These are phyloP conservation scores for Tortrix viridana DNA, from an alignment of 2,888 invertebrate genomes.

Conservation along the genomic window DNA sequence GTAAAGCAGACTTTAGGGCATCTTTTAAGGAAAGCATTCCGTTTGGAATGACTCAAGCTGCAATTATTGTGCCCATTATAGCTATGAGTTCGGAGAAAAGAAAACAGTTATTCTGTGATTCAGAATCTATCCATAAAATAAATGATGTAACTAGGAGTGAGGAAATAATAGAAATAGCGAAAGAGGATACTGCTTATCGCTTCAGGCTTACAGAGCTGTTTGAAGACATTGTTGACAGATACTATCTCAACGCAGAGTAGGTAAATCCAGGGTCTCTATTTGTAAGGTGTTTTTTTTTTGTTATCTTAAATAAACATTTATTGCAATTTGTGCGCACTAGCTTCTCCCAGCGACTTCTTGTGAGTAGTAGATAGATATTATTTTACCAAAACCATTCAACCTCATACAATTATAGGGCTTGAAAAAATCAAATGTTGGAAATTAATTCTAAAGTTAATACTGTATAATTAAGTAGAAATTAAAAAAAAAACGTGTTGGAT, in stretches of 20 bases:
- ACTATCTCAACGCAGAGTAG: conserved; percentile 46
- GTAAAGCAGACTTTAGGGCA: conserved; percentile 49
- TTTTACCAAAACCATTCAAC: no score
- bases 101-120: conserved; percentile 58
- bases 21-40: conserved; percentile 62
- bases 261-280: not conserved
- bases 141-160: conserved; percentile 62
- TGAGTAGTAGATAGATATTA: no score
- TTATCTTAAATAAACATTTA: no score
- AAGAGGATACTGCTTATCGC: conserved; percentile 58
- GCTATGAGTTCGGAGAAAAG: conserved; percentile 56
- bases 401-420: no score
- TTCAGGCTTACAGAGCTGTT: conserved; percentile 79
- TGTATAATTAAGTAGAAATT: no score
- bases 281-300: no score
- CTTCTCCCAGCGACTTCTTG: no score
- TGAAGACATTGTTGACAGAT: conserved; percentile 82
- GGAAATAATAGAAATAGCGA: conserved; percentile 62
- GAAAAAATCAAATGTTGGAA: no score
- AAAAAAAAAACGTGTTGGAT: no score
- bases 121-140: conserved; percentile 50
- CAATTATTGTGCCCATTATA: conserved; percentile 65
- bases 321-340: no score
- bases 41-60: conserved; percentile 70
- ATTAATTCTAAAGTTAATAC: no score